Percentiles rank a stretch among this genome's conserved stretches.
These are phyloP conservation scores for Chlorops oryzae DNA, from an alignment of 1,140 invertebrate genomes.

Conservation along the genomic window DNA sequence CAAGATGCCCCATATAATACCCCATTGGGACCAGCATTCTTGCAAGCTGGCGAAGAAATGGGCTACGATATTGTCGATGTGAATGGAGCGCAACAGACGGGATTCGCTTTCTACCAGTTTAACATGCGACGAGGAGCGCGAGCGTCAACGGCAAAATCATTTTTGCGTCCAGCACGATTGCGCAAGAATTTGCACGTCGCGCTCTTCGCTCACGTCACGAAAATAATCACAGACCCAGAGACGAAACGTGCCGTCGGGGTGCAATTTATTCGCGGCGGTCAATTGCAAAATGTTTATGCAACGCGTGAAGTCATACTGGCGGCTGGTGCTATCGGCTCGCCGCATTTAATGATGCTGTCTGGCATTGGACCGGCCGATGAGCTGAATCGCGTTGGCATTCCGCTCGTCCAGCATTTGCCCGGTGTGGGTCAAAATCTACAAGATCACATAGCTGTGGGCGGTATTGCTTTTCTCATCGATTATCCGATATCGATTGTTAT, in stretches of 20 bases:
- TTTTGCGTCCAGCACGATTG: constrained; percentile 66
- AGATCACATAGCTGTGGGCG: constrained; percentile 76
- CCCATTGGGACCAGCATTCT: constrained; percentile 70
- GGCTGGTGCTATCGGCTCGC: constrained; percentile 69
- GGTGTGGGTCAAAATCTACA: constrained; percentile 77
- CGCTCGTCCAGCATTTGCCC: constrained; percentile 63
- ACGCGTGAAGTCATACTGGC: constrained; percentile 72
- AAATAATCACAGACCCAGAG: constrained; percentile 64
- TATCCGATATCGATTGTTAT: constrained; percentile 69
- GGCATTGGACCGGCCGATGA: constrained; percentile 72
- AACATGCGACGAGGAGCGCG: constrained; percentile 73
- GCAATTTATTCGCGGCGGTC: constrained; percentile 66
- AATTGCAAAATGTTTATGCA: constrained; percentile 60
- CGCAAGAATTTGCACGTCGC: constrained; percentile 69
- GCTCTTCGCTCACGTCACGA: constrained; percentile 69
- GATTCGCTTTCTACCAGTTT: constrained; percentile 73
- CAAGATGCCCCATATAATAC: constrained; percentile 76
- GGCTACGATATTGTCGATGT: constrained; percentile 75
- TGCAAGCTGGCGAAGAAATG: constrained; percentile 86
- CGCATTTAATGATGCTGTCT: constrained; percentile 79
- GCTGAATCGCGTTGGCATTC: constrained; percentile 60
- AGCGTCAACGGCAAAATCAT: constrained; percentile 74
- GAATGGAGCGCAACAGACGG: constrained; percentile 74
- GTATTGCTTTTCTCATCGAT: constrained; percentile 73
- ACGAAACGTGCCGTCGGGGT: constrained; percentile 69